A percentile compares a stretch with the other conserved stretches of the same genome.
phyloP scores from a whole-genome alignment of 2,113 vertebrate genomes.

The Machaerirhynchus nigripectus region DNA sequence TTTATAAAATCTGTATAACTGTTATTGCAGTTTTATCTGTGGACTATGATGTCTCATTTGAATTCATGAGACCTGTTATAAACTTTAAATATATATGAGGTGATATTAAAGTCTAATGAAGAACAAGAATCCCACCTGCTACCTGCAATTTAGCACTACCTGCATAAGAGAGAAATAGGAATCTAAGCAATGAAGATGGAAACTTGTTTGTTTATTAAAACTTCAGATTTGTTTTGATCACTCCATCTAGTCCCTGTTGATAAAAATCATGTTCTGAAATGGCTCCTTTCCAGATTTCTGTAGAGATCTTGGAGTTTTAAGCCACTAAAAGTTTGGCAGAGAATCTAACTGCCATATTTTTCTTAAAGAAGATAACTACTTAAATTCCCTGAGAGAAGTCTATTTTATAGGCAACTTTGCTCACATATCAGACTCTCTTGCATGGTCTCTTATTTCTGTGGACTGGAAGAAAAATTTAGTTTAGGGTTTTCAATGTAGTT shows the following conservation, averaged over 20 bases:
- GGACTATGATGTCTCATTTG: constrained; percentile 8
- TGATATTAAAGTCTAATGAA: constrained; percentile 32
- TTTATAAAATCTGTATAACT: constrained; percentile 12
- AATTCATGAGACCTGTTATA: constrained; percentile 42
- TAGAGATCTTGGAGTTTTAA: neutral
- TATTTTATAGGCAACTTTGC: neutral
- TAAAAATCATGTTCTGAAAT: neutral
- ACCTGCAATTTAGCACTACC: neutral
- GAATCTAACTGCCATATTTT: neutral
- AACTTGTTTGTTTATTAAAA: constrained; percentile 16
- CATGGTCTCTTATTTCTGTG: neutral
- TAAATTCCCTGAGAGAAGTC: neutral
- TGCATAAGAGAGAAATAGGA: neutral
- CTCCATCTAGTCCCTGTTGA: neutral
- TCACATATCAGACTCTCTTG: neutral
- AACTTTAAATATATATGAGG: constrained; percentile 50
- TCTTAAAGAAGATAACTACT: neutral
- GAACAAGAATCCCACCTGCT: constrained; percentile 20
- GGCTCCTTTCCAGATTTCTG: neutral
- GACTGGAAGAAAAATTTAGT: neutral
- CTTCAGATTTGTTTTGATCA: neutral
- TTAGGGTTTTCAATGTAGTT: neutral
- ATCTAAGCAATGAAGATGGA: neutral
- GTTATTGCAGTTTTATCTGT: constrained; percentile 10
- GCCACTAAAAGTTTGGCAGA: neutral